These are phyloP conservation scores for Drosophila greeni DNA, from an alignment of 2,888 invertebrate species.

Conservation along the genomic window DNA sequence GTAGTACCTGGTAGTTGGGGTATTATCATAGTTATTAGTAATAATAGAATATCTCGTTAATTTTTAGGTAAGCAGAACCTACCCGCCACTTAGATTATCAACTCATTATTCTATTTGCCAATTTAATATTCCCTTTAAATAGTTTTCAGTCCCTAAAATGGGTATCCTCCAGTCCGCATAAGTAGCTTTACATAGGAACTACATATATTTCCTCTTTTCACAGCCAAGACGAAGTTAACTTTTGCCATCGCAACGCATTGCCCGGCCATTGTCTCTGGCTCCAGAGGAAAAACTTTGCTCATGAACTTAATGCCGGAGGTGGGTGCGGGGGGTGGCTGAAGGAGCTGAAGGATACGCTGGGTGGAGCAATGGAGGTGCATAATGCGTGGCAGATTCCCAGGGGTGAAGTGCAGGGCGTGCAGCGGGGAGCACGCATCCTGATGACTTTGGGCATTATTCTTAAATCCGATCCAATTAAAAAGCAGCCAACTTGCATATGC, in stretches of 20 bases:
- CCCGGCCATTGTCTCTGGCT: slow-evolving; percentile 57
- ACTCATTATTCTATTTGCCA: too few relatives aligned
- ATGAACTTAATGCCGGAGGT: slow-evolving; percentile 64
- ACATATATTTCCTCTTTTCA: slow-evolving; percentile 17
- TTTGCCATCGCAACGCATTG: slow-evolving; percentile 35
- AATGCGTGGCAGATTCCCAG: slow-evolving; percentile 30
- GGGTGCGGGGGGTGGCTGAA: slow-evolving; percentile 34
- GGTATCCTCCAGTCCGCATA: background rate
- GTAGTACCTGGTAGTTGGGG: slow-evolving; percentile 1
- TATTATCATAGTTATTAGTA: background rate
- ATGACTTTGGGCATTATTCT: slow-evolving; percentile 71
- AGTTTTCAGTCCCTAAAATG: background rate
- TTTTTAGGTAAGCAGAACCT: background rate
- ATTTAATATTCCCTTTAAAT: background rate
- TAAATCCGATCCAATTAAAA: slow-evolving; percentile 72
- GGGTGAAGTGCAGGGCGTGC: background rate
- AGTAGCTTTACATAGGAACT: background rate
- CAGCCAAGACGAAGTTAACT: slow-evolving; percentile 35
- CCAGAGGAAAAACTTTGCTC: slow-evolving; percentile 57
- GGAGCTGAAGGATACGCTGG: slow-evolving; percentile 9
- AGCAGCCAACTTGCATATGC: slow-evolving; percentile 71
- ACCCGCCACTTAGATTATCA: too few relatives aligned
- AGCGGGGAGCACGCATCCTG: slow-evolving; percentile 21
- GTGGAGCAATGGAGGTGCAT: slow-evolving; percentile 35
- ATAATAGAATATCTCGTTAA: background rate